Conservation (phyloP, 1,140 invertebrate species). For the Drosophila fuyamai region DNA sequence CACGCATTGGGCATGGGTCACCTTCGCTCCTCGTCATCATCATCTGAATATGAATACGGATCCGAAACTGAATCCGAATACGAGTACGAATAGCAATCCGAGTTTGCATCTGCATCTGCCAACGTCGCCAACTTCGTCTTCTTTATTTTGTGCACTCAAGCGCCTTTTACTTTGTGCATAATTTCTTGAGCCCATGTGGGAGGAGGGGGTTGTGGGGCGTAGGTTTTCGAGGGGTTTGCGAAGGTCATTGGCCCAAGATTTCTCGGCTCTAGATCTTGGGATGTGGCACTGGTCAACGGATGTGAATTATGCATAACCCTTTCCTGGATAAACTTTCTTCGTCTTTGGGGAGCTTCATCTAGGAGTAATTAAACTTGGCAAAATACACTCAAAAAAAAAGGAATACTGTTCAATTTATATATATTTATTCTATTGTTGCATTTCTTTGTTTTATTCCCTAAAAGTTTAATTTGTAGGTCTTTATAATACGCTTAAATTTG, state of each 20-base stretch:
- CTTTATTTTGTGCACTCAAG: conserved; percentile 74
- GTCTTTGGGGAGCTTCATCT: background rate
- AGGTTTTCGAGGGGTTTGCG: conserved; percentile 13
- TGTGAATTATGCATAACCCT: conserved; percentile 23
- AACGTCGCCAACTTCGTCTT: conserved; percentile 39
- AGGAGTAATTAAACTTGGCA: conserved; percentile 1
- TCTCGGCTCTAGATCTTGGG: conserved; percentile 5
- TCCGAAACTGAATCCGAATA: conserved; percentile 19
- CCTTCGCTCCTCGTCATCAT: conserved; percentile 42
- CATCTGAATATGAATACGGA: conserved; percentile 6
- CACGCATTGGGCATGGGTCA: conserved; percentile 65
- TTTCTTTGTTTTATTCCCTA: too few relatives aligned
- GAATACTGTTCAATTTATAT: background rate
- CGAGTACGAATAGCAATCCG: background rate
- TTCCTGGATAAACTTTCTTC: background rate
- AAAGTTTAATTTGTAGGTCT: too few relatives aligned
- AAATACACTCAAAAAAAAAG: background rate
- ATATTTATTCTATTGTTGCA: background rate
- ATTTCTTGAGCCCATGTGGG: conserved; percentile 62
- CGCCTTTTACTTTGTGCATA: conserved; percentile 76
- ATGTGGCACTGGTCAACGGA: conserved; percentile 14
- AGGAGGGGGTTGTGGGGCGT: background rate
- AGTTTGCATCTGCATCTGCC: conserved; percentile 20
- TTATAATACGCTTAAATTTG: too few relatives aligned
- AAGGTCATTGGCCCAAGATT: conserved; percentile 36